phyloP scores from a whole-genome alignment of 1,140 invertebrate genomes.

The Lordiphosa stackelbergi region DNA sequence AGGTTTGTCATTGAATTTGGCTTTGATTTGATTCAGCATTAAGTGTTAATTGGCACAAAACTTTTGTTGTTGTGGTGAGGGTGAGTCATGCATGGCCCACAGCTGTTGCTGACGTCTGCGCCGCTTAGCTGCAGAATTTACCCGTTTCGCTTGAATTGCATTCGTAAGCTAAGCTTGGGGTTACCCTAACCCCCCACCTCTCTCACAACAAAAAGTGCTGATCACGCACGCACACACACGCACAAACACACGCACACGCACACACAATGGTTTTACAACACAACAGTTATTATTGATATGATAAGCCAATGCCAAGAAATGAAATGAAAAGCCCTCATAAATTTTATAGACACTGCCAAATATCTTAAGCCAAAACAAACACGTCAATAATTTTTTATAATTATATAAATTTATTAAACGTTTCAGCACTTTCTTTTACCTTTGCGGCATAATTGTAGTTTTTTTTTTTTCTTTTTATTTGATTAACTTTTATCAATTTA shows the following conservation, averaged over 20 bases:
- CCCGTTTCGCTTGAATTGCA: conserved; percentile 45
- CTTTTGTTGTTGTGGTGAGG: conserved; percentile 29
- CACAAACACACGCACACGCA: conserved; percentile 10
- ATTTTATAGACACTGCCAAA: conserved; percentile 54
- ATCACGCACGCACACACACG: conserved; percentile 43
- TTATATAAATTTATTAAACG: conserved; percentile 42
- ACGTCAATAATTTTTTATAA: conserved; percentile 18
- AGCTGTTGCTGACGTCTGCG: conserved; percentile 20
- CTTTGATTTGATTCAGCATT: conserved; percentile 64
- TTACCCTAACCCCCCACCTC: conserved; percentile 7
- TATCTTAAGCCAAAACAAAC: conserved; percentile 52
- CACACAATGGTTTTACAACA: conserved; percentile 12
- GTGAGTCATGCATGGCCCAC: conserved; percentile 49
- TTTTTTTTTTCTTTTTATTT: conserved; percentile 14
- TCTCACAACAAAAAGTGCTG: conserved; percentile 33
- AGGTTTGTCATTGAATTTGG: conserved; percentile 57
- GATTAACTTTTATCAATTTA: conserved; percentile 48
- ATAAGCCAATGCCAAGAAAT: conserved; percentile 65
- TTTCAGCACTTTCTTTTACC: conserved; percentile 45
- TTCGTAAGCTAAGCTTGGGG: conserved; percentile 8
- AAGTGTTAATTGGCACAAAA: conserved; percentile 62
- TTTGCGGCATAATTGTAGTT: conserved; percentile 57
- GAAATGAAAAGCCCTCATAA: conserved; percentile 41
- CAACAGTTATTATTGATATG: conserved; percentile 39
- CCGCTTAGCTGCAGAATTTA: conserved; percentile 44